Evolutionary conservation across 2,797 vertebrate species (phyloP), one percentile per base, ranked within the genome.

Genomic region (Syngnathus rostellatus): DNA sequence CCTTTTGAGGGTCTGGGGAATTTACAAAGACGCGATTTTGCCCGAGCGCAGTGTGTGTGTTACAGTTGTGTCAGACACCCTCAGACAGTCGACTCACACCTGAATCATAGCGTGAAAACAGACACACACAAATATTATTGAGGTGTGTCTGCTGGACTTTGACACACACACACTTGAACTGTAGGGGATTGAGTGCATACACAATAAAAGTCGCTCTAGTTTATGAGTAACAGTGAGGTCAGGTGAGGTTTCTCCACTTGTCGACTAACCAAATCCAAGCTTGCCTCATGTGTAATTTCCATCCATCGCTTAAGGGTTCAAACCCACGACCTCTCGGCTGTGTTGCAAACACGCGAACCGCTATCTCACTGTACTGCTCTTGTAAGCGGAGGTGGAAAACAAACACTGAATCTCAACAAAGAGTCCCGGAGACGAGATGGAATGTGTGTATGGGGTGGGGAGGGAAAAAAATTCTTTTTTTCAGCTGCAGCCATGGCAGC

Each of bases 101-200:
- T 95, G 92, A 94, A 90, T 95, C 93, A 95, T 65, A 11, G 62
- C 73, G 68, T 60, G 77, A 78, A 51, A 46, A 46, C 45, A 68
- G 21, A 65, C 77, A 77, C 3, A 8, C 25, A 3, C 55, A 9
- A 25, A 16, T 5, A 57, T 31, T 37, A 3, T 57, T 57, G 70
- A 38, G 82, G 86, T 70, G 87, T 80, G 86, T 68, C 76, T 0
- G 65, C 46, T 51, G 62, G 9, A 19, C 59, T 45, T 19, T 21
- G 48, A 76, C 37, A 71, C 69, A 58, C 67, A 1, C 45, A 48
- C 38, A 60, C 65, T 46, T 50, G 54, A n/a, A 40, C 43, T 23
- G 39, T 6, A 16, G 39, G 46, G 16, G 68, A 64, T 21, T 53
- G 31, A 9, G 59, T 45, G 65, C 14, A 45, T 68, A 62, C 60